Conservation (phyloP, 2,113 vertebrate species). For the Damaliscus lunatus region DNA sequence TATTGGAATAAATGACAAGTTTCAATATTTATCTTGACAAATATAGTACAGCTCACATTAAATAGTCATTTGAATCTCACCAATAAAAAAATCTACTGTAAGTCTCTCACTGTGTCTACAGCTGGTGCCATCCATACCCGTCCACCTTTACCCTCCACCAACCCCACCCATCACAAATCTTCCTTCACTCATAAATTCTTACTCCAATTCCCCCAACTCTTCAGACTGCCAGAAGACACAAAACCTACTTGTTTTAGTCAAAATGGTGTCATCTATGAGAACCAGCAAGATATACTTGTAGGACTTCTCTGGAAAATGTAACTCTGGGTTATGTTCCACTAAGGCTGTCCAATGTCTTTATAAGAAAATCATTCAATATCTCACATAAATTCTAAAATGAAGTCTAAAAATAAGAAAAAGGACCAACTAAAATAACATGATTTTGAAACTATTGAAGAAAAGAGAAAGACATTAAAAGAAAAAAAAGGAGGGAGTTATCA, state of each 20-base stretch:
- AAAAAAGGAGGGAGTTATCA: not conserved
- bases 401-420: constrained; percentile 77
- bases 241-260: constrained; percentile 77
- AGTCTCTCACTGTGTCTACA: not conserved
- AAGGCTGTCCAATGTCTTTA: not conserved
- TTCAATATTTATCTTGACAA: constrained; percentile 80
- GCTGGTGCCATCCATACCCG: constrained; percentile 3
- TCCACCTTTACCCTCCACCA: constrained; percentile 50
- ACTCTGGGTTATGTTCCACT: not conserved
- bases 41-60: constrained; percentile 53
- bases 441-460: not conserved
- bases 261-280: constrained; percentile 73
- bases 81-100: constrained; percentile 64
- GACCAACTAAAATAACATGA: constrained; percentile 61
- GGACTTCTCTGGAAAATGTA: constrained; percentile 59
- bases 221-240: constrained; percentile 80
- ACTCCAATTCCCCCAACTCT: constrained; percentile 82
- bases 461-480: not conserved
- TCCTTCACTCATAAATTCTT: constrained; percentile 73
- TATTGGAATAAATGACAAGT: constrained; percentile 81
- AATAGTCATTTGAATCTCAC: constrained; percentile 55
- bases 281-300: constrained; percentile 72
- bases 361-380: not conserved
- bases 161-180: constrained; percentile 68
- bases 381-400: constrained; percentile 82